Evolutionary conservation across 2,888 invertebrate species (phyloP), one percentile per base, ranked within the genome.

Genomic region (Heliconius aoede): DNA sequence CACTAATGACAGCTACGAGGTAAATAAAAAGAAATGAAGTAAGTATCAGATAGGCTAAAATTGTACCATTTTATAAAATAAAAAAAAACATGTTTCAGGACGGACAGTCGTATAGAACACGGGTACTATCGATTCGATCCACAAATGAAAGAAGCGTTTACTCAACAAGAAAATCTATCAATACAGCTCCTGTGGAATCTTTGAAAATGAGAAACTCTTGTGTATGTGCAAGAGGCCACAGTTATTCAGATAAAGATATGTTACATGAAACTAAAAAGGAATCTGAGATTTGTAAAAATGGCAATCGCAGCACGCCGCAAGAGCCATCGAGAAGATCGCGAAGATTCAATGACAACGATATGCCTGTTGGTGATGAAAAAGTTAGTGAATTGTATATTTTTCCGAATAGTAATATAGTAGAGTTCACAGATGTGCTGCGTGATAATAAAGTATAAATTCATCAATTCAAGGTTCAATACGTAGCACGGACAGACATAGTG

Each of bases 1-100:
- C 77, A 86, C 86, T 15, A 92, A 92, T 80, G 95, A 95, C 78
- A 94, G 94, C 83, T 94, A 92, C 80, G 94, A 94, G 89, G 94
- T 94, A 87, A 84, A 84, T 80, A 78, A 71, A 71, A 40, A 62
- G 28, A 46, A 26, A 2, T 32, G 18, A 15, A 9, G 67, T 46
- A n/a, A n/a, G n/a, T 71, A 24, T 24, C n/a, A 51, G 40, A 55
- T 46, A 61, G 4, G 2, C 8, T 30, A 7, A 51, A n/a, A 9
- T 62, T 24, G 4, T 2, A n/a, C 5, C n/a, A 26, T 3, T 36
- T 69, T 2, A 30, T 62, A 15, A 61, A 40, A n/a, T 8, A 28
- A n/a, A 64, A 58, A n/a, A 28, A 18, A 28, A 28, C 21, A 24
- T 76, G 69, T 90, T 88, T 30, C 86, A 94, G 94, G 94, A 94